Conservation (phyloP, 1,140 invertebrate genomes). For the Trialeurodes vaporariorum region DNA sequence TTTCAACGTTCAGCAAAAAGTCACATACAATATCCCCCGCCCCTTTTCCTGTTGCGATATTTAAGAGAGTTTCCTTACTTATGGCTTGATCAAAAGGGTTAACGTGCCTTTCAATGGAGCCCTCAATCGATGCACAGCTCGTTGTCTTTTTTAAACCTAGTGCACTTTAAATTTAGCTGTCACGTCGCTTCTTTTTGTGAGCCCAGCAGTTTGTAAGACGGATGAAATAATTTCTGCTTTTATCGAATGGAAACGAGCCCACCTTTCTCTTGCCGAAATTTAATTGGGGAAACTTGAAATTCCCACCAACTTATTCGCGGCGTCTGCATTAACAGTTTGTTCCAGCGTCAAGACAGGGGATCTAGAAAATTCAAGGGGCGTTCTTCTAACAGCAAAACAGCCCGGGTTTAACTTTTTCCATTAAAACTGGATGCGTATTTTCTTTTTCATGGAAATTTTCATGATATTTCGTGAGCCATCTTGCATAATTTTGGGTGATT, state of each 20-base stretch:
- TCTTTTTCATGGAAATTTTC: constrained; percentile 18
- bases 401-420: not conserved
- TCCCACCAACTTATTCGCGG: constrained; percentile 3
- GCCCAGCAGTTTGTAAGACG: constrained; percentile 2
- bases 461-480: constrained; percentile 22
- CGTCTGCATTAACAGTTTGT: constrained; percentile 13
- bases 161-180: not conserved
- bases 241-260: constrained; percentile 12
- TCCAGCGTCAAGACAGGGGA: constrained; percentile 9
- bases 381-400: constrained; percentile 8
- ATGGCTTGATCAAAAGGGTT: constrained; percentile 8
- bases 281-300: constrained; percentile 10
- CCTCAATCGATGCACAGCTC: not conserved
- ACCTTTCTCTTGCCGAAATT: constrained; percentile 14
- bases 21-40: not conserved
- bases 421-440: constrained; percentile 7
- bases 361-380: not conserved
- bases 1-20: constrained; percentile 12
- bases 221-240: constrained; percentile 10
- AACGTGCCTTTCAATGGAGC: not conserved
- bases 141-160: not conserved
- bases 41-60: constrained; percentile 14
- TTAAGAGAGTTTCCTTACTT: constrained; percentile 10
- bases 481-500: constrained; percentile 31
- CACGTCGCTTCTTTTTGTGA: not conserved